Conservation (phyloP, 2,113 vertebrate genomes). For the Actenoides lindsayi region DNA sequence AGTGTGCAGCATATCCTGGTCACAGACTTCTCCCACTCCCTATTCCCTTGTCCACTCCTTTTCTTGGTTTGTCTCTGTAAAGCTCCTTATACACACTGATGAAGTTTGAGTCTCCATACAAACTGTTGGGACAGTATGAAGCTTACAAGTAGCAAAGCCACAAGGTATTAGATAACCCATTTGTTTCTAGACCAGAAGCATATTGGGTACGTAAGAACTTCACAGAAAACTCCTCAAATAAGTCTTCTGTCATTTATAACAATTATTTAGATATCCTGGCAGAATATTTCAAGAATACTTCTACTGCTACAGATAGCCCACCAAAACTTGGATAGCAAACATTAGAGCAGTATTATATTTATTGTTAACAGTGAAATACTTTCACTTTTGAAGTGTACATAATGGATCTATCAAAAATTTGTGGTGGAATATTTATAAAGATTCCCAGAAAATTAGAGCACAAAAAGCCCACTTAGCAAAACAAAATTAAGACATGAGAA, state of each 20-base stretch:
- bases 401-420: background rate
- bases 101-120: accelerated
- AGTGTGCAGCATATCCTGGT: background rate
- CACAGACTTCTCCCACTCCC: background rate
- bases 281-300: background rate
- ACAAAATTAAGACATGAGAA: background rate
- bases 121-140: background rate
- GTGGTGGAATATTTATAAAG: background rate
- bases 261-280: background rate
- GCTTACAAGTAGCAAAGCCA: background rate
- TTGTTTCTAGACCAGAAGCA: background rate
- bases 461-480: background rate
- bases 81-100: background rate
- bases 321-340: background rate
- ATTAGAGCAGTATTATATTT: background rate
- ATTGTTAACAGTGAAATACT: background rate
- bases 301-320: background rate
- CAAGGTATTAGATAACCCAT: background rate
- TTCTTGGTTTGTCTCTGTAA: background rate
- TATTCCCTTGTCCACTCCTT: background rate
- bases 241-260: background rate
- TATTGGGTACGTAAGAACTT: background rate
- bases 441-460: background rate
- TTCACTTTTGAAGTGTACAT: background rate
- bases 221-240: background rate